A percentile compares a stretch with the other conserved stretches of the same genome.
Evolutionary conservation across 2,797 vertebrate genomes (phyloP).

Genomic region (Ceyx erithaca): DNA sequence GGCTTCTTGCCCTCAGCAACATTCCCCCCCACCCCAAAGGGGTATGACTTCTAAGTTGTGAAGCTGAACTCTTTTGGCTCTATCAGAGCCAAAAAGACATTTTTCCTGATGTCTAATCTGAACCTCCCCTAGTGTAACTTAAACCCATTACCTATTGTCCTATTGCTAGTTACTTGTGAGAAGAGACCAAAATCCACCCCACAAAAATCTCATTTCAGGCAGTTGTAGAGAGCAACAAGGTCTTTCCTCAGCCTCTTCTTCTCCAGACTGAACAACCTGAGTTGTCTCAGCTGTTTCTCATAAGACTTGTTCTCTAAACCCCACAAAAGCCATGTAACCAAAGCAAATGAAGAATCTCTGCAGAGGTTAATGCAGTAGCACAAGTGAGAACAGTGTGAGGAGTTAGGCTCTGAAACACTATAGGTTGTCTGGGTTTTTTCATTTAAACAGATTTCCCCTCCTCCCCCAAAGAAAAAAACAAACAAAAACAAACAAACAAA

Average conservation of each 20-base stretch:
- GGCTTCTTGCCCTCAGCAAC: not conserved
- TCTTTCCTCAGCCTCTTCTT: too few relatives aligned
- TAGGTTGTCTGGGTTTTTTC: not conserved
- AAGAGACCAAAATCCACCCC: too few relatives aligned
- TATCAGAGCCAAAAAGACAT: not conserved
- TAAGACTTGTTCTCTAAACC: too few relatives aligned
- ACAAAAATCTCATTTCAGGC: too few relatives aligned
- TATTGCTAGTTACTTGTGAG: too few relatives aligned
- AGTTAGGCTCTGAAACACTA: not conserved
- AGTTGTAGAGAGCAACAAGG: too few relatives aligned
- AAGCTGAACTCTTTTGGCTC: not conserved
- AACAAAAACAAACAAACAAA: not conserved
- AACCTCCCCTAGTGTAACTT: too few relatives aligned
- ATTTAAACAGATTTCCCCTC: not conserved
- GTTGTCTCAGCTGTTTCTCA: too few relatives aligned
- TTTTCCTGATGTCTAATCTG: too few relatives aligned
- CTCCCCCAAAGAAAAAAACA: fast-evolving
- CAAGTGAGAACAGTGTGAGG: not conserved
- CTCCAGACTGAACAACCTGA: too few relatives aligned
- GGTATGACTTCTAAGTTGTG: not conserved
- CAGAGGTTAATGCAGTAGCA: fast-evolving
- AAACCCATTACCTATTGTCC: too few relatives aligned
- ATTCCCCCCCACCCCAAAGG: not conserved
- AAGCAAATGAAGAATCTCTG: not conserved
- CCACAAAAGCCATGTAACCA: not conserved